Conservation (phyloP, 2,888 invertebrate species). For the Melitaea athalia region DNA sequence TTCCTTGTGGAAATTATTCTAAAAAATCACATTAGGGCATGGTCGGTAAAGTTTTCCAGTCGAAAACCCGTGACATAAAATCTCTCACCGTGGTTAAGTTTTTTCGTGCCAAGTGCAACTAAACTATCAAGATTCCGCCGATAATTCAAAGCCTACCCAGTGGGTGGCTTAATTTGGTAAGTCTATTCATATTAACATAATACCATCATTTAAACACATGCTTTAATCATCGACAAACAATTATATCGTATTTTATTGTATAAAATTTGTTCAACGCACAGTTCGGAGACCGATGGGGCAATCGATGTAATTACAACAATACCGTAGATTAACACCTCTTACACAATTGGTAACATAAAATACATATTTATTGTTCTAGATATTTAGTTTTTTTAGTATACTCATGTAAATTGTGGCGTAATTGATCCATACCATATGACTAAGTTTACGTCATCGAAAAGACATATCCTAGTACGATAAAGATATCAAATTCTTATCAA, state of each 20-base stretch:
- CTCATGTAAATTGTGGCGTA: constrained; percentile 28
- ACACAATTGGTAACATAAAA: constrained; percentile 3
- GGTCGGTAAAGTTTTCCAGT: constrained; percentile 74
- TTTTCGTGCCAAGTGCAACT: constrained; percentile 81
- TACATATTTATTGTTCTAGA: constrained; percentile 12
- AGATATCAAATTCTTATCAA: not conserved
- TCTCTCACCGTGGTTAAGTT: constrained; percentile 75
- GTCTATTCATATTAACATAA: constrained; percentile 46
- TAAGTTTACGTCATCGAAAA: constrained; percentile 52
- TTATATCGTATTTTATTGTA: constrained; percentile 10
- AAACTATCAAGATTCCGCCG: constrained; percentile 92
- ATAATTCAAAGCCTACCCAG: constrained; percentile 89
- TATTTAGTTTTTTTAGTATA: not conserved
- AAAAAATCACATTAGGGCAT: constrained; percentile 74
- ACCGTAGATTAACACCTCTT: not conserved
- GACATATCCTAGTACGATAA: not conserved
- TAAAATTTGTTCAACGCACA: constrained; percentile 11
- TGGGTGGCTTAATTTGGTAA: constrained; percentile 90
- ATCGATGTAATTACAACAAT: constrained; percentile 10
- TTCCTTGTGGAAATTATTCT: constrained; percentile 62
- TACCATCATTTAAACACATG: constrained; percentile 17
- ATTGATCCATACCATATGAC: constrained; percentile 46
- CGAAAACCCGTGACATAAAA: constrained; percentile 71
- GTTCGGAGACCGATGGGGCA: constrained; percentile 25
- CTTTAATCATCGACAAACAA: constrained; percentile 21